Base-by-base conservation (phyloP, 2,113 vertebrate species). In the Balaenoptera acutorostrata region DNA sequence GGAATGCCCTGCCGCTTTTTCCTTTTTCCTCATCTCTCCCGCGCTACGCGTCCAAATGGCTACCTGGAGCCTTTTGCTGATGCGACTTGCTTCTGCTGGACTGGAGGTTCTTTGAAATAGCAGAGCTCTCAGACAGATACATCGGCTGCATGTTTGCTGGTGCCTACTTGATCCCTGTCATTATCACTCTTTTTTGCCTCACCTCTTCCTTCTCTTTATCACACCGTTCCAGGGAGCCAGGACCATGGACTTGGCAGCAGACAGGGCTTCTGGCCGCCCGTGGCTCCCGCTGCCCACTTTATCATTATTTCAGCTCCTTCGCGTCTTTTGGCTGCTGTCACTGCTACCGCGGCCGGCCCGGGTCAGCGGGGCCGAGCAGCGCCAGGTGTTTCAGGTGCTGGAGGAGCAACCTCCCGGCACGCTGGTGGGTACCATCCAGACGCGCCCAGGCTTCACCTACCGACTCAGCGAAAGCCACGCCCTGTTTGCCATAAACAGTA, bases 361-460 rank as follows among this genome's bases (percentile, higher is more conserved):
- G 88, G 97, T 96, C 89, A 33, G 95, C 96, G 98, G 93, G 97
- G 98, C 99, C 36, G 99, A 99, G 97, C 99, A 99, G 93, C 99
- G 99, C 12, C 99, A 99, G 98, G 99, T 99, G 98, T 99, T 99
- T 92, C 99, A 99, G 90, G 99, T 99, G 64, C 97, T 99, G 98
- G 99, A 99, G 97, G 99, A 99, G 98, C 99, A 99, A 94, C 99
- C 99, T 1, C 74, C 99, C 0, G 99, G 99, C 90, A 99, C 99
- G 27, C 99, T 99, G 97, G 99, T 99, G 97, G 99, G 99, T 92
- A 99, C 99, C 52, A 99, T 99, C 87, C 99, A 99, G 97, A 99
- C 99, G 63, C 99, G 99, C 0, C 99, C 99, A 0, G 99, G 99
- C 92, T 99, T 99, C 98, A 99, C 99, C 69, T 99, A 99, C 98